These are phyloP conservation scores for Natrix natrix DNA, from an alignment of 2,797 vertebrate genomes.

Conservation along the genomic window DNA sequence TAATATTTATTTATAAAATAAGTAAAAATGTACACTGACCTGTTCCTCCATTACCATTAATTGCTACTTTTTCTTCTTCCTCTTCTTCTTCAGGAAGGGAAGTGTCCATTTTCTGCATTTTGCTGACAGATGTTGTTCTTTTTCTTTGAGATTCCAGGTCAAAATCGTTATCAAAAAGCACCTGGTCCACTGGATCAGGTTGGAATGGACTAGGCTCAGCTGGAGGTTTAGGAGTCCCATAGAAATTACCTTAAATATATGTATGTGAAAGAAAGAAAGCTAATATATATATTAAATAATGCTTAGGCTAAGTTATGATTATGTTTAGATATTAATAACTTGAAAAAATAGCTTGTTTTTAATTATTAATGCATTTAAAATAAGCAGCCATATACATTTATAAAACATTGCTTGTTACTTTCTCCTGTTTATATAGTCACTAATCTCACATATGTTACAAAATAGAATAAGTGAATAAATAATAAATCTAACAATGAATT, in stretches of 20 bases:
- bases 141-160: constrained; percentile 92
- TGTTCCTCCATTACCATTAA: constrained; percentile 80
- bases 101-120: constrained; percentile 95
- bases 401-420: not conserved
- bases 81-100: constrained; percentile 94
- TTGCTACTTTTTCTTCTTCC: constrained; percentile 84
- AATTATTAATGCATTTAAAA: not conserved
- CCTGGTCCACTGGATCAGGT: constrained; percentile 94
- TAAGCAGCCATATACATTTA: not conserved
- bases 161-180: constrained; percentile 95
- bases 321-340: not conserved
- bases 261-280: not conserved
- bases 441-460: not conserved
- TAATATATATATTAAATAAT: no score
- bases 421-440: not conserved
- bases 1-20: not conserved
- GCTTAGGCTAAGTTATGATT: not conserved
- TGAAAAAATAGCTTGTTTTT: not conserved
- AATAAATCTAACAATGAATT: not conserved
- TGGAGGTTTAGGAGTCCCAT: constrained; percentile 95
- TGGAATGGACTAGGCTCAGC: constrained; percentile 95
- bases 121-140: constrained; percentile 95
- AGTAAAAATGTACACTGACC: constrained; percentile 74
- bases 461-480: not conserved
- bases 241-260: constrained; percentile 88